Percentiles rank a stretch among this genome's conserved stretches.
Conservation (phyloP, 1,140 invertebrate genomes). For the Megalopta genalis region DNA sequence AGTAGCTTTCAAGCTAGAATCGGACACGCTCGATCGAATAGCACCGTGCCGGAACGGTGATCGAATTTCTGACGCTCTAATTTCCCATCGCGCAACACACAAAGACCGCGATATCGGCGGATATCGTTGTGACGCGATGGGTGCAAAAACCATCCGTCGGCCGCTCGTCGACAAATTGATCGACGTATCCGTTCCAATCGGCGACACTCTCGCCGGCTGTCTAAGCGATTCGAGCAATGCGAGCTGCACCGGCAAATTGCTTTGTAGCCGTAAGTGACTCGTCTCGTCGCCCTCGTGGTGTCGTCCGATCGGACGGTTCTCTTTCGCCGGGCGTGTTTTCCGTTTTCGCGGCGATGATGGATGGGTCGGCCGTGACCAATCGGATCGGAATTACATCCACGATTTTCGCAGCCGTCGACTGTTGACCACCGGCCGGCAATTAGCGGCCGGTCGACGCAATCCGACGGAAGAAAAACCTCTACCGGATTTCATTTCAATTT, state of each 20-base stretch:
- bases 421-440: conserved; percentile 33
- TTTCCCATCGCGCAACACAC: no score
- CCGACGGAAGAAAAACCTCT: not conserved
- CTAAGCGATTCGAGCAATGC: not conserved
- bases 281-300: conserved; percentile 11
- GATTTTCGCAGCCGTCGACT: conserved; percentile 34
- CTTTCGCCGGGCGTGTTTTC: not conserved
- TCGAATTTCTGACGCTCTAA: no score
- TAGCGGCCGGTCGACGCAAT: conserved; percentile 14
- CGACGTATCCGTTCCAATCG: conserved; percentile 8
- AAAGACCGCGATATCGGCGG: no score
- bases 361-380: conserved; percentile 34
- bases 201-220: not conserved
- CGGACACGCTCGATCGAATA: no score
- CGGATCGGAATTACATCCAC: conserved; percentile 41
- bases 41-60: no score
- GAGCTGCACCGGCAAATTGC: not conserved
- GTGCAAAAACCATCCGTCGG: not conserved
- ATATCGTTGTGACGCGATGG: no score
- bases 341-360: not conserved
- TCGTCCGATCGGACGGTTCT: not conserved
- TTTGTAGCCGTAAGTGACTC: not conserved
- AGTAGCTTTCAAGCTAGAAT: no score
- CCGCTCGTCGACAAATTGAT: not conserved
- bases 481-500: conserved; percentile 36